These are phyloP conservation scores for Cheilosia soror DNA, from an alignment of 2,888 invertebrate species.

Conservation along the genomic window DNA sequence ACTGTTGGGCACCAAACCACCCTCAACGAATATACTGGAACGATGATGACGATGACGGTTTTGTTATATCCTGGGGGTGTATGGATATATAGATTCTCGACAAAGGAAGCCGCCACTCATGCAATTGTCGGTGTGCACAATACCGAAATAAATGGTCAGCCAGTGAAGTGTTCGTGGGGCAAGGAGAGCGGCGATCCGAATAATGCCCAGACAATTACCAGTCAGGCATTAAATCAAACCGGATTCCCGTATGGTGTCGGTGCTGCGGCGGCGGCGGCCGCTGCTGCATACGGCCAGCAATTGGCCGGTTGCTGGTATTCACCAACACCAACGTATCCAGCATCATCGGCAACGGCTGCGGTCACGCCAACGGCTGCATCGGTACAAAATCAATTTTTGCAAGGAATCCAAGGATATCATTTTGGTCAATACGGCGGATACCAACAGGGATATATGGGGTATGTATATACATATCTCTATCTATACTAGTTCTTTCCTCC, in stretches of 20 bases:
- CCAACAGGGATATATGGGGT: slow-evolving; percentile 97
- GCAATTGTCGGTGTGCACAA: slow-evolving; percentile 99
- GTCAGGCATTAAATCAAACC: slow-evolving; percentile 85
- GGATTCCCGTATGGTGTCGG: slow-evolving; percentile 85
- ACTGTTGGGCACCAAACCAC: slow-evolving; percentile 43
- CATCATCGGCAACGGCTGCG: slow-evolving; percentile 85
- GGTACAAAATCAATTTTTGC: slow-evolving; percentile 93
- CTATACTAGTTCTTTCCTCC: slow-evolving; percentile 14
- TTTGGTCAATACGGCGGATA: slow-evolving; percentile 94
- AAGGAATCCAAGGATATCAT: slow-evolving; percentile 94
- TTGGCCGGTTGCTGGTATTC: slow-evolving; percentile 97
- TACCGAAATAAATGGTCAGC: slow-evolving; percentile 97
- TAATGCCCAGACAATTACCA: slow-evolving; percentile 89
- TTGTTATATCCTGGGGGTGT: slow-evolving; percentile 22
- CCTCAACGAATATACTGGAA: slow-evolving; percentile 24
- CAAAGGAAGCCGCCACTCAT: slow-evolving; percentile 98
- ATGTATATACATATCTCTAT: slow-evolving; percentile 80
- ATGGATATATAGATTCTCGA: slow-evolving; percentile 91
- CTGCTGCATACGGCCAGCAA: slow-evolving; percentile 90
- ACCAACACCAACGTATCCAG: slow-evolving; percentile 88
- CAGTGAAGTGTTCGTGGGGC: slow-evolving; percentile 99
- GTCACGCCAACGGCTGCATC: slow-evolving; percentile 89
- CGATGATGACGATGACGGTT: slow-evolving; percentile 24
- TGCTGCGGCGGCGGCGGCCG: slow-evolving; percentile 83
- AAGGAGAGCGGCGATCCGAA: slow-evolving; percentile 98